Evolutionary conservation across 2,797 vertebrate genomes (phyloP).

Genomic region (Myotis myotis): DNA sequence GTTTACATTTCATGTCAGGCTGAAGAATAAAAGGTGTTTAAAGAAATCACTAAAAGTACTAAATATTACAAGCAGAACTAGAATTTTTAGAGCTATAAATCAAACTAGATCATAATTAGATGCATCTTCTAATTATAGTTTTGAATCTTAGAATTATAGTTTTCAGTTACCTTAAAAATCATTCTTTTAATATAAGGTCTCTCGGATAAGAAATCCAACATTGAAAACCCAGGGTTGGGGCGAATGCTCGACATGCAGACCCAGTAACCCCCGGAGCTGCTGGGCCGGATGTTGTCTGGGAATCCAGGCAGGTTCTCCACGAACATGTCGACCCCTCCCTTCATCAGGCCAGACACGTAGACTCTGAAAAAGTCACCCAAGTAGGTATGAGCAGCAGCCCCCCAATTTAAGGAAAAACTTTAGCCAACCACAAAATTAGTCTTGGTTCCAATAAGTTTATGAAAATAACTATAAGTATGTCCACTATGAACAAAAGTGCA

Average conservation of each 20-base stretch:
- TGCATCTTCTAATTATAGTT: slow-evolving; percentile 9
- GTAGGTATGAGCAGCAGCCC: not conserved
- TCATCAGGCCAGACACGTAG: slow-evolving; percentile 95
- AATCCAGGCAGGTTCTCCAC: slow-evolving; percentile 96
- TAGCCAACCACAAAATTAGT: not conserved
- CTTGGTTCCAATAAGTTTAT: not conserved
- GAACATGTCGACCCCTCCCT: slow-evolving; percentile 96
- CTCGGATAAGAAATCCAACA: slow-evolving; percentile 96
- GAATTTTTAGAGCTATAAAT: slow-evolving; percentile 1
- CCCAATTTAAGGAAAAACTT: not conserved
- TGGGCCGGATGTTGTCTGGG: slow-evolving; percentile 95
- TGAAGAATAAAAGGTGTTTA: not conserved
- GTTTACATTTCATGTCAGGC: not conserved
- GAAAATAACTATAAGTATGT: not conserved
- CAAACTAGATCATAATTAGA: not conserved
- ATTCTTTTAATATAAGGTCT: slow-evolving; percentile 95
- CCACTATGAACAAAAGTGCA: not conserved
- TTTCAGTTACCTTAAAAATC: slow-evolving; percentile 93
- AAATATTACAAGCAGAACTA: slow-evolving; percentile 14
- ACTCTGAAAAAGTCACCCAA: slow-evolving; percentile 86
- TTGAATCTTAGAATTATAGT: not conserved
- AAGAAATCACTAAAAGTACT: not conserved
- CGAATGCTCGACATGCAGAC: slow-evolving; percentile 92
- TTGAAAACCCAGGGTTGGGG: slow-evolving; percentile 94
- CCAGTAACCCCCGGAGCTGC: slow-evolving; percentile 96